These are phyloP conservation scores for Regulus satrapa DNA, from an alignment of 2,113 vertebrate genomes.

Conservation along the genomic window DNA sequence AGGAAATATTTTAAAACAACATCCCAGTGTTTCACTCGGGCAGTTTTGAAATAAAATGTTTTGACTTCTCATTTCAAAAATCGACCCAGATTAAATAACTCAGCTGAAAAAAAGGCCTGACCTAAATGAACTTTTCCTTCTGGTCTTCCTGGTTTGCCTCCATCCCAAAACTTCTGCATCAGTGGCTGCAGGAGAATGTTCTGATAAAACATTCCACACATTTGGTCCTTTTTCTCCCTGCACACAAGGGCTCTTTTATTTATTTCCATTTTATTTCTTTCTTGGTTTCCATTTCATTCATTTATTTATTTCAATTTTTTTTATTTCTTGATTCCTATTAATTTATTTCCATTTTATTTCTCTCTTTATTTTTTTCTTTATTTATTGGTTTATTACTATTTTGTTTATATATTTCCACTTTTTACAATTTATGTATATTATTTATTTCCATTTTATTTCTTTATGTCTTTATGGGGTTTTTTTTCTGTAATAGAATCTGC, in stretches of 20 bases:
- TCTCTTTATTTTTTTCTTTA: neutral
- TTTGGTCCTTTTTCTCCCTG: neutral
- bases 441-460: neutral
- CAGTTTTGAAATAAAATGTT: neutral
- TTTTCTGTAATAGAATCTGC: neutral
- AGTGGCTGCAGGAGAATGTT: neutral
- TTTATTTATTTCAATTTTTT: neutral
- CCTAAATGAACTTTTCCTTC: neutral
- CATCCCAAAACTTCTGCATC: neutral
- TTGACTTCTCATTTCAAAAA: neutral
- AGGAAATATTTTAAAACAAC: neutral
- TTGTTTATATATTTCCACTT: neutral
- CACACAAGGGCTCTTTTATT: neutral
- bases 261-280: neutral
- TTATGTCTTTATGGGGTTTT: neutral
- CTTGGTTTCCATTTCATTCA: neutral
- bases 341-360: rapidly evolving
- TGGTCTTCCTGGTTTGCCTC: constrained; percentile 11
- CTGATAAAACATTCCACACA: neutral
- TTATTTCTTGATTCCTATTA: neutral
- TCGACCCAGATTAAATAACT: neutral
- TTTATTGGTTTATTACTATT: neutral
- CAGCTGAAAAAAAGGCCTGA: neutral
- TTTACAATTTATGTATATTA: too few relatives aligned
- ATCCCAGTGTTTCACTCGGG: rapidly evolving